Conservation (phyloP, 1,140 invertebrate species). For the Octopus sinensis region DNA sequence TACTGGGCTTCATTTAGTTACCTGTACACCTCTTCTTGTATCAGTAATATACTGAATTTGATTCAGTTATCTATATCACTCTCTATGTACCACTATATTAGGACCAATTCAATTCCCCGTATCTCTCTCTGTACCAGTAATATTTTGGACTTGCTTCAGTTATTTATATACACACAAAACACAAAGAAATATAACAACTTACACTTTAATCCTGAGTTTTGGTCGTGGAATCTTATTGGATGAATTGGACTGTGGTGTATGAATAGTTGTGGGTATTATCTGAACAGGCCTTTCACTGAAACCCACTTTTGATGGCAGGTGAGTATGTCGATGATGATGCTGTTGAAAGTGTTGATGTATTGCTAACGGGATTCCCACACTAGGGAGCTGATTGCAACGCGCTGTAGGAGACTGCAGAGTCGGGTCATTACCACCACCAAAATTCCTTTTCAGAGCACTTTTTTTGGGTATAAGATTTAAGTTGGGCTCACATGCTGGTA, state of each 20-base stretch:
- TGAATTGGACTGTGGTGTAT: background rate
- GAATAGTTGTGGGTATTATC: background rate
- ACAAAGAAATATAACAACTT: background rate
- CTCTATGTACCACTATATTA: no score
- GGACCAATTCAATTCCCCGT: no score
- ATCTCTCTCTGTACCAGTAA: no score
- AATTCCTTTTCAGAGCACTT: constrained; percentile 48
- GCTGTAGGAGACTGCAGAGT: constrained; percentile 1
- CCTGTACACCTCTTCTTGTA: no score
- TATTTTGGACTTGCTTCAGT: no score
- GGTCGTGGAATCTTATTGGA: constrained; percentile 5
- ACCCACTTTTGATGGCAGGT: background rate
- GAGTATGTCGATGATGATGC: no score
- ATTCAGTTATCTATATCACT: no score
- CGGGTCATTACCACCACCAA: constrained; percentile 15
- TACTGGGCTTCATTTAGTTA: no score
- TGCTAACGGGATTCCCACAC: background rate
- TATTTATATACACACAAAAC: background rate
- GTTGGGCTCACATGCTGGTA: constrained; percentile 49
- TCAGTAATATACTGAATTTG: no score
- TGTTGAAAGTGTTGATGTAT: background rate
- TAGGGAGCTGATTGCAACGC: constrained; percentile 8
- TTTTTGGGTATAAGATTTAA: constrained; percentile 47
- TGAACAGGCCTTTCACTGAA: background rate
- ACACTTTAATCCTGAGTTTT: constrained; percentile 12